Base-by-base conservation (phyloP, 2,888 invertebrate species). In the Synergus umbraculus region DNA sequence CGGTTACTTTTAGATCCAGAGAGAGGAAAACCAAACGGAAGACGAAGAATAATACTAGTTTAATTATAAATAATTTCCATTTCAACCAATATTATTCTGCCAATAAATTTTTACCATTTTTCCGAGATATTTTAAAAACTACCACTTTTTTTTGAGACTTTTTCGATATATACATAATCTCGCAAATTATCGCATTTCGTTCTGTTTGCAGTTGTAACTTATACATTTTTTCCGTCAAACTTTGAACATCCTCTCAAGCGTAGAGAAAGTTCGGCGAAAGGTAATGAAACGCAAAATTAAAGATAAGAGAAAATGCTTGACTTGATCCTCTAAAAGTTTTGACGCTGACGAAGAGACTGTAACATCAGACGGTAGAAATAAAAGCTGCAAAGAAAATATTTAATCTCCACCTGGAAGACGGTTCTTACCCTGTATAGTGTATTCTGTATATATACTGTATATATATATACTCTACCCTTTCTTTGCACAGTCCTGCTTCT, bases 201-300 rank as follows among this genome's bases (percentile, higher is more conserved):
- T 49, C 49, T 69, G 69, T 69, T 49, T 49, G 18, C 22, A 15
- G 15, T 49, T 69, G 49, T 9, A 67, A 49, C 49, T 49, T 46
- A 49, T 69, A 69, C n/a, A 49, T 58, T 37, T 69, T 69, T 29
- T n/a, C 29, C 69, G 49, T 9, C 15, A 69, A 67, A 49, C n/a
- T 69, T 69, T 22, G 67, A n/a, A 49, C 15, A 29, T 49, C 37
- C 69, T 69, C 69, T 37, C 29, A 69, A 44, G 22, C 69, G 15
- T 69, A 29, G 46, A 69, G 69, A 37, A 49, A 69, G 69, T 49
- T 49, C 22, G 69, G n/a, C 9, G 49, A 69, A 69, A 15, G 46
- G 49, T 49, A 69, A 69, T 69, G 49, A 69, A 69, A 69, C 69
- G 29, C 69, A 69, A 49, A 69, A 69, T 49, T 69, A 69, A 69